Conservation (phyloP, 1,140 invertebrate genomes). For the Sesamia nonagrioides region DNA sequence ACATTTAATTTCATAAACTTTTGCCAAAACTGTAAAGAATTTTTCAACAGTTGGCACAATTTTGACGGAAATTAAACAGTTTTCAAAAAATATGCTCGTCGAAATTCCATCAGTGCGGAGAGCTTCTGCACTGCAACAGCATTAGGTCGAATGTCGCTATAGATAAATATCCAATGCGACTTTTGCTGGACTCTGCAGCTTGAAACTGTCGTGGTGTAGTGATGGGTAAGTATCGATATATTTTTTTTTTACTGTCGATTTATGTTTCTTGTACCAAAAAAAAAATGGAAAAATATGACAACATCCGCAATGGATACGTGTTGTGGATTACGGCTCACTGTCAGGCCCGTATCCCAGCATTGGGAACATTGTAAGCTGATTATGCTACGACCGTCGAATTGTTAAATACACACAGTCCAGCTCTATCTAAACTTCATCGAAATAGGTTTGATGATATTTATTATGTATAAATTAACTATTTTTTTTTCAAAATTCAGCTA, state of each 20-base stretch:
- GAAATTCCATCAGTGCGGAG: slow-evolving; percentile 72
- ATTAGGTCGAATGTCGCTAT: slow-evolving; percentile 58
- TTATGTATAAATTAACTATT: too few species aligned
- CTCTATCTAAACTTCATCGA: too few species aligned
- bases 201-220: slow-evolving; percentile 54
- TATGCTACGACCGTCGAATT: too few species aligned
- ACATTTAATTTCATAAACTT: slow-evolving; percentile 37
- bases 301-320: too few species aligned
- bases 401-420: too few species aligned
- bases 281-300: too few species aligned
- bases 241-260: slow-evolving; percentile 23
- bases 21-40: slow-evolving; percentile 2
- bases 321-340: too few species aligned
- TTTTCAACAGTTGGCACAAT: slow-evolving; percentile 7
- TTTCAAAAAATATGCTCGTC: slow-evolving; percentile 58
- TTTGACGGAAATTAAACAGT: slow-evolving; percentile 43
- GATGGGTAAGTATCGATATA: slow-evolving; percentile 13
- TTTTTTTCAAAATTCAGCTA: not conserved
- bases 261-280: too few species aligned
- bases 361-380: too few species aligned
- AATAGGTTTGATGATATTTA: too few species aligned
- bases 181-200: slow-evolving; percentile 68
- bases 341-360: too few species aligned
- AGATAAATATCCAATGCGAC: slow-evolving; percentile 76
- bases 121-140: slow-evolving; percentile 57